Evolutionary conservation across 2,888 invertebrate genomes (phyloP).

Genomic region (Xestoiulus laeticollis): DNA sequence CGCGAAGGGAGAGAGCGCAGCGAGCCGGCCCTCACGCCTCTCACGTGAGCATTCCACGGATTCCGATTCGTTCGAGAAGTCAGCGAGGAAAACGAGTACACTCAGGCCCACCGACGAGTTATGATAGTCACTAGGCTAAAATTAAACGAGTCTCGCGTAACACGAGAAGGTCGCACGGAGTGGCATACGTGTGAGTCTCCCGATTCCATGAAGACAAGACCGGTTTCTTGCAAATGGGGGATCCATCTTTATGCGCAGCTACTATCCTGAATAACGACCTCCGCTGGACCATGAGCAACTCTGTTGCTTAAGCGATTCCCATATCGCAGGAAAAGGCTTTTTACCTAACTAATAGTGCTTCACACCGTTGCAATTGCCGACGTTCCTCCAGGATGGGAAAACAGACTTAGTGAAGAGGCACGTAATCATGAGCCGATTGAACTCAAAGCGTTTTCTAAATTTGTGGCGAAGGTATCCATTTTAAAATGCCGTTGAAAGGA

Average conservation of each 20-base stretch:
- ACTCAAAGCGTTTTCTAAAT: not conserved
- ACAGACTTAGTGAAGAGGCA: not conserved
- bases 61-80: not conserved
- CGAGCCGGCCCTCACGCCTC: constrained; percentile 10
- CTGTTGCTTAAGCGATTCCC: not conserved
- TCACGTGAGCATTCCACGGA: constrained; percentile 15
- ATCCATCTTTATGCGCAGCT: not conserved
- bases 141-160: not conserved
- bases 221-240: not conserved
- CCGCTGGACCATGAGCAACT: not conserved
- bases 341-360: not conserved
- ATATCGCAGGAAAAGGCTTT: not conserved
- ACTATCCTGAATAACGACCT: not conserved
- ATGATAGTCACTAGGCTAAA: not conserved
- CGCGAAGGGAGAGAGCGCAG: not conserved
- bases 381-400: not conserved
- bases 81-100: not conserved
- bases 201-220: not conserved
- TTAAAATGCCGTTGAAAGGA: not conserved
- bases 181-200: not conserved
- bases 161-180: not conserved
- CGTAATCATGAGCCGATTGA: not conserved
- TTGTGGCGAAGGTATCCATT: not conserved
- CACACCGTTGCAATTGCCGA: not conserved
- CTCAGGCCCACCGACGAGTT: constrained; percentile 29